Evolutionary conservation across 2,113 vertebrate species (phyloP).

Genomic region (Pycnonotus jocosus): DNA sequence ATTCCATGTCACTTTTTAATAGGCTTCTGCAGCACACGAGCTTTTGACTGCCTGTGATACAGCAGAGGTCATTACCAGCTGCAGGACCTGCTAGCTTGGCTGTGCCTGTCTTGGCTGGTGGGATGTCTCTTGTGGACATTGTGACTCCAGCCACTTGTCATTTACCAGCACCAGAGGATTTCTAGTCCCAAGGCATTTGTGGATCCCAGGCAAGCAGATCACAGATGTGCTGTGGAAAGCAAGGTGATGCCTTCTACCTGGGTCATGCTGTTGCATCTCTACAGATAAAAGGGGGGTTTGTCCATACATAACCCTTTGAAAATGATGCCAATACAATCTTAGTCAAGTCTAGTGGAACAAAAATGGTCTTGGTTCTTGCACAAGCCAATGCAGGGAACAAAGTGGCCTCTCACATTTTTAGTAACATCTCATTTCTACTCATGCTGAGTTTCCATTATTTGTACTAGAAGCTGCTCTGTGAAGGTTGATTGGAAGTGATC

Average conservation of each 20-base stretch:
- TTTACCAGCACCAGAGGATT: not conserved
- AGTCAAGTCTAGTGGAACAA: not conserved
- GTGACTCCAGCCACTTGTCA: not conserved
- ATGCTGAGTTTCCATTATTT: not conserved
- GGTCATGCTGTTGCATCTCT: rapidly evolving
- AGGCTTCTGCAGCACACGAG: not conserved
- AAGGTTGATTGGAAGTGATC: not conserved
- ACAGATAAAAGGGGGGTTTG: not conserved
- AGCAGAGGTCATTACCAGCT: not conserved
- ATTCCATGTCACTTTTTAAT: not conserved
- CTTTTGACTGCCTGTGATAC: not conserved
- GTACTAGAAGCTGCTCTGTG: not conserved
- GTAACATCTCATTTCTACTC: not conserved
- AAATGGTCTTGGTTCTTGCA: not conserved
- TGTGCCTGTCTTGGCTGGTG: not conserved
- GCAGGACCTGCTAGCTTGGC: not conserved
- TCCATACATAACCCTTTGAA: not conserved
- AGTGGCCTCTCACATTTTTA: not conserved
- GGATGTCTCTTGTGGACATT: not conserved
- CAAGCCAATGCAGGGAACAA: not conserved
- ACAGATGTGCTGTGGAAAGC: not conserved
- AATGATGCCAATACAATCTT: not conserved
- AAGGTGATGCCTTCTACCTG: not conserved
- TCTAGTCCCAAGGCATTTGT: not conserved
- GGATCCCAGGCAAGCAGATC: not conserved